Base-by-base conservation (phyloP, 2,113 vertebrate genomes). In the Melanostigma gelatinosum region DNA sequence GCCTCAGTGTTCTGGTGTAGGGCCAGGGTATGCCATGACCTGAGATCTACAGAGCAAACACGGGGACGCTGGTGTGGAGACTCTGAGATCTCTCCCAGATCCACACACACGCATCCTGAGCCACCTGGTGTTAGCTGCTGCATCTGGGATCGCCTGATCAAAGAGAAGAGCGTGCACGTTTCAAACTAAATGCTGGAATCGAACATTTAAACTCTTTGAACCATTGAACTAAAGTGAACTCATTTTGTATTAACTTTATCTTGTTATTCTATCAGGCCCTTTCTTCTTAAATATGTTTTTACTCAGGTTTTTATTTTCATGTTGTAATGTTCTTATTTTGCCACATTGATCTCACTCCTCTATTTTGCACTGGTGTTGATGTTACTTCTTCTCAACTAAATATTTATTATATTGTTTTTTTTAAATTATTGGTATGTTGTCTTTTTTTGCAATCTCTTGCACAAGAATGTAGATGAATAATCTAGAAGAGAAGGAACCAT, bases 41-140 rank as follows among this genome's bases (percentile, higher is more conserved):
- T 38, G 52, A 29, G 52, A 16, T 44, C 13, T 54, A 65, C 13
- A 66, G 64, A 24, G 68, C 34, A 13, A n/a, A 44, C 40, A 46
- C 15, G n/a, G 11, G 22, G 29, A 34, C n/a, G 29, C 13, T 2
- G 4, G 2, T 52, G 42, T 40, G 22, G 42, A 50, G 48, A 65
- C 62, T n/a, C 8, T 15, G 0, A 60, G 46, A 79, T n/a, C 13
- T 27, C 32, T 50, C 7, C 22, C 24, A 62, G 32, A 18, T 36
- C 7, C 3, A 36, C 65, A 40, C 29, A 7, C 18, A 80, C 57
- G 77, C 67, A 24, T 70, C 9, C 52, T 40, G 72, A 40, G 65
- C 85, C 86, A 65, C 48, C 87, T 86, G 77, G 13, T 18, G 54
- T 12, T 6, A 38, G 38, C 38, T 32, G 50, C 34, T 58, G 65